A percentile compares a stretch with the other conserved stretches of the same genome.
phyloP scores from a whole-genome alignment of 1,140 invertebrate species.

The Temnothorax curvispinosus region DNA sequence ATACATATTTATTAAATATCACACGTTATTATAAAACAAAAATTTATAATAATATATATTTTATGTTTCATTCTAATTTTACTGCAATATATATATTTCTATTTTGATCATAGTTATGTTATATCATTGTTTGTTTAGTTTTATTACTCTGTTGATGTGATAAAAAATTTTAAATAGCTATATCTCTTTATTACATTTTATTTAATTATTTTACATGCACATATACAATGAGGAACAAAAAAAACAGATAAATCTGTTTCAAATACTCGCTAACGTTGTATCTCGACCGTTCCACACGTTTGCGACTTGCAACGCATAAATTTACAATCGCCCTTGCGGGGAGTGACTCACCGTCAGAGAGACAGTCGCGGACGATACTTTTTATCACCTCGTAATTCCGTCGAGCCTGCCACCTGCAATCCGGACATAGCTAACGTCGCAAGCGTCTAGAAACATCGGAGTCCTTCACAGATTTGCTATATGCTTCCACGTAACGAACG shows the following conservation, averaged over 20 bases:
- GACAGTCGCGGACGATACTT: constrained; percentile 23
- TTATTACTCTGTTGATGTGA: not conserved
- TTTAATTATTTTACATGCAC: not conserved
- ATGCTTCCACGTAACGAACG: constrained; percentile 28
- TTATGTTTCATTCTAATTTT: not conserved
- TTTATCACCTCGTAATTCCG: constrained; percentile 60
- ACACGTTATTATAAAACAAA: not conserved
- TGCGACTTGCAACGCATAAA: constrained; percentile 29
- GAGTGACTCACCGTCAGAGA: constrained; percentile 39
- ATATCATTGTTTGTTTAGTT: not conserved
- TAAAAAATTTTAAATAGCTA: not conserved
- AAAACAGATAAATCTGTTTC: constrained; percentile 9
- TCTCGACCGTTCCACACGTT: constrained; percentile 9
- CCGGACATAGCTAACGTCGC: constrained; percentile 41
- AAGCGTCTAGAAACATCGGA: constrained; percentile 38
- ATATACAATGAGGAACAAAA: not conserved
- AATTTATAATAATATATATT: not conserved
- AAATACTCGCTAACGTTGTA: constrained; percentile 9
- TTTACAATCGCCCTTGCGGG: constrained; percentile 38
- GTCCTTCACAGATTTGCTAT: constrained; percentile 37
- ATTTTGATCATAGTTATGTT: not conserved
- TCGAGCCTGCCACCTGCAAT: constrained; percentile 35
- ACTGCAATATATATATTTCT: not conserved
- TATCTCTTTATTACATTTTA: not conserved
- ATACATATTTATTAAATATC: not conserved